phyloP scores from a whole-genome alignment of 2,888 invertebrate genomes.

The Micoletzkya japonica region DNA sequence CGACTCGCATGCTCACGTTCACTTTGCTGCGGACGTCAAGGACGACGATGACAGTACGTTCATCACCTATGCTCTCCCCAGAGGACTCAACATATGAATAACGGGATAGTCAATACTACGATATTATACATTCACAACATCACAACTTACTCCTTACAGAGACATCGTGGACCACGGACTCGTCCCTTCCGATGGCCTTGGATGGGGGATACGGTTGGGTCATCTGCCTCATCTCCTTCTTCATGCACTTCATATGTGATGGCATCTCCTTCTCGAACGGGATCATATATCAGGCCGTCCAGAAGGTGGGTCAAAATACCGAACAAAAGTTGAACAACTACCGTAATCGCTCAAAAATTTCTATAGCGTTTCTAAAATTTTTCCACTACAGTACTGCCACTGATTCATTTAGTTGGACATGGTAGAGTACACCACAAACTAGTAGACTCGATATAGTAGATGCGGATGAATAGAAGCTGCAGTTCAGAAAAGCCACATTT shows the following conservation, averaged over 20 bases:
- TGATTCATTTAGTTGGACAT: too few species aligned
- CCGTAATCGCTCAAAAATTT: too few species aligned
- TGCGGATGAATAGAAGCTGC: too few species aligned
- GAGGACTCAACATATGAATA: neutral
- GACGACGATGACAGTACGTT: neutral
- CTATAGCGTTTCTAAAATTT: too few species aligned
- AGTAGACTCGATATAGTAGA: too few species aligned
- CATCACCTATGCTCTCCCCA: neutral
- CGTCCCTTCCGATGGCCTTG: neutral
- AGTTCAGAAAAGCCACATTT: too few species aligned
- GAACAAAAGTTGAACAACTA: too few species aligned
- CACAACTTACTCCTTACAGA: too few species aligned
- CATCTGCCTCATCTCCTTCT: slow-evolving; percentile 83
- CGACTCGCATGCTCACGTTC: neutral
- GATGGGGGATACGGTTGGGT: slow-evolving; percentile 73
- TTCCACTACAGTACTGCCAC: too few species aligned
- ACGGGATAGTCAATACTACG: neutral
- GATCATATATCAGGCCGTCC: slow-evolving; percentile 82
- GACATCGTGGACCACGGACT: neutral
- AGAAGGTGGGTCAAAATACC: slow-evolving; percentile 68
- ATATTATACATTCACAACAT: neutral
- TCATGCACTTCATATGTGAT: slow-evolving; percentile 87
- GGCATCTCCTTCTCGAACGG: slow-evolving; percentile 91
- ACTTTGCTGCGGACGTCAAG: slow-evolving; percentile 8
- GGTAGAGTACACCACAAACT: too few species aligned